Evolutionary conservation across 2,113 vertebrate species (phyloP).

Genomic region (Equus przewalskii): DNA sequence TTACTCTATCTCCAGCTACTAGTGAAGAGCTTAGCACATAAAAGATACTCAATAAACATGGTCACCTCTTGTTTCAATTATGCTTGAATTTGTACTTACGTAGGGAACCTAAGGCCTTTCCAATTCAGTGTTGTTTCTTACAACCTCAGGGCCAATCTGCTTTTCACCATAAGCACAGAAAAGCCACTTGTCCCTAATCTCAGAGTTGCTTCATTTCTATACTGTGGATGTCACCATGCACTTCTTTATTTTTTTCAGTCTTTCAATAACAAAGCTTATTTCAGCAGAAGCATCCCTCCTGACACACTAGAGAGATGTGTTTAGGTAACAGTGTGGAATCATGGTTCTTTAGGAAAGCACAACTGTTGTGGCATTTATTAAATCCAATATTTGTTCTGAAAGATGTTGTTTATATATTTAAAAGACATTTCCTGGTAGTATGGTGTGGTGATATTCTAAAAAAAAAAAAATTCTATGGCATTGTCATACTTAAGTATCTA

Average conservation of each 20-base stretch:
- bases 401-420: not conserved
- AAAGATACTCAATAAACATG: not conserved
- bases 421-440: conserved; percentile 23
- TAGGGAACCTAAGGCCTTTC: not conserved
- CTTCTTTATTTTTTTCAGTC: not conserved
- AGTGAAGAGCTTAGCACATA: not conserved
- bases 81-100: not conserved
- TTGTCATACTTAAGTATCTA: conserved; percentile 42
- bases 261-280: not conserved
- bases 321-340: not conserved
- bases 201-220: not conserved
- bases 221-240: not conserved
- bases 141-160: not conserved
- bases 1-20: not conserved
- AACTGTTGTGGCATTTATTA: not conserved
- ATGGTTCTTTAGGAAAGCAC: not conserved
- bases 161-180: not conserved
- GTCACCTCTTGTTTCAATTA: not conserved
- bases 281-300: not conserved
- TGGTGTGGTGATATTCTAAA: conserved; percentile 17
- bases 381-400: conserved; percentile 30
- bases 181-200: not conserved
- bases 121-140: not conserved
- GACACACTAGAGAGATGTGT: not conserved
- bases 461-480: not conserved